Base-by-base conservation (phyloP, 2,888 invertebrate species). In the Tipula lateralis region DNA sequence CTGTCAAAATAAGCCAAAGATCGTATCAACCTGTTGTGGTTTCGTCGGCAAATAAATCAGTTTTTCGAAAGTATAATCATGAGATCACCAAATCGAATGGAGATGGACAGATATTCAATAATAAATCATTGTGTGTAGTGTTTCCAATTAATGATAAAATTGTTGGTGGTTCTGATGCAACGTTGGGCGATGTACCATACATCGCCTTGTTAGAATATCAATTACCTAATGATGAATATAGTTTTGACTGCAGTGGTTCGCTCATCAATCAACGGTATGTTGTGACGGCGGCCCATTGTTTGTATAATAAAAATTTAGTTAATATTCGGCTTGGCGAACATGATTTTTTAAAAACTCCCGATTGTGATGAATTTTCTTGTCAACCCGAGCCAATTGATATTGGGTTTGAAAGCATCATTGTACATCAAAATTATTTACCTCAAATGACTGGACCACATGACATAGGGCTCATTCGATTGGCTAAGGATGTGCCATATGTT, bases 391-490 rank as follows among this genome's bases (percentile, higher is more conserved):
- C 93, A 0, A 86, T 93, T 1, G 92, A 94, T 87, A 88, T 95
- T 0, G 91, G 91, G 0, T 89, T 95, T 6, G 94, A 94, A 86
- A 91, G 93, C 87, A 88, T 90, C 82, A 93, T 94, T 29, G 90
- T 92, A 0, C 95, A 96, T 88, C 93, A 94, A 85, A 87, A 90
- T 0, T 96, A 94, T 82, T n/a, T n/a, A n/a, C n/a, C n/a, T n/a
- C n/a, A n/a, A n/a, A n/a, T 13, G n/a, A 92, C 92, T 44, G 36
- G 2, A 9, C 2, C 13, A 1, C 90, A 95, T 87, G 96, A 96
- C 87, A 95, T 96, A 84, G 95, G 94, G 0, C 89, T 96, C 13
- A 87, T 96, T 24, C 91, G 95, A 85, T 90, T 96, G 0, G 87
- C 90, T 0, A 87, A 88, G 1, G 90, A 92, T 16, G 93, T 93